phyloP scores from a whole-genome alignment of 2,113 vertebrate species.

The Steatornis caripensis region DNA sequence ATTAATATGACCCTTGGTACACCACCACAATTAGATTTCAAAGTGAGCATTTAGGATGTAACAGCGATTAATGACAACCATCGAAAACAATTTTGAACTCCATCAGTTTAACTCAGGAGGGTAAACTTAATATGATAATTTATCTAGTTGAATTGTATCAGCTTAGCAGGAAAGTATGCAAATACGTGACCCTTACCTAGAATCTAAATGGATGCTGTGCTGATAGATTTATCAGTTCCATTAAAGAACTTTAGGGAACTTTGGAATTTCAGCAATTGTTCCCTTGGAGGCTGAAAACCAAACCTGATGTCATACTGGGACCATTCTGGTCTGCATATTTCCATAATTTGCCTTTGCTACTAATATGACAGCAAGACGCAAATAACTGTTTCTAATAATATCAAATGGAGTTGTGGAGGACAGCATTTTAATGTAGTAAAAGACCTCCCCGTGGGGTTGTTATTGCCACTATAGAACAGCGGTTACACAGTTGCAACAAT shows the following conservation, averaged over 20 bases:
- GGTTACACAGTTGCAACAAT: constrained; percentile 93
- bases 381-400: constrained; percentile 99
- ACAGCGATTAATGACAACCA: constrained; percentile 98
- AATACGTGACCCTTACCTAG: constrained; percentile 98
- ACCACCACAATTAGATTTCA: constrained; percentile 90
- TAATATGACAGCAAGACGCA: constrained; percentile 97
- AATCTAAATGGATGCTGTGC: constrained; percentile 92
- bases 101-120: constrained; percentile 99
- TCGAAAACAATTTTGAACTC: constrained; percentile 99
- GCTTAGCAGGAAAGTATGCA: constrained; percentile 96
- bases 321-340: constrained; percentile 91
- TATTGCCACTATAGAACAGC: constrained; percentile 92
- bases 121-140: constrained; percentile 99
- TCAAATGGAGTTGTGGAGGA: constrained; percentile 95
- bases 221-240: constrained; percentile 90
- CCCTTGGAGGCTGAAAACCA: constrained; percentile 90
- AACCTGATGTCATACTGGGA: constrained; percentile 94
- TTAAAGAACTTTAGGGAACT: constrained; percentile 98
- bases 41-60: constrained; percentile 94
- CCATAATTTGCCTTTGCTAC: constrained; percentile 94
- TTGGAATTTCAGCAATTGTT: constrained; percentile 91
- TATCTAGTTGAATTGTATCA: constrained; percentile 90
- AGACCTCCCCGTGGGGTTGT: constrained; percentile 92
- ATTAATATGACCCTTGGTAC: constrained; percentile 94
- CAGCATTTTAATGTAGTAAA: constrained; percentile 91